phyloP scores from a whole-genome alignment of 2,113 vertebrate genomes.

The Petromus typicus region DNA sequence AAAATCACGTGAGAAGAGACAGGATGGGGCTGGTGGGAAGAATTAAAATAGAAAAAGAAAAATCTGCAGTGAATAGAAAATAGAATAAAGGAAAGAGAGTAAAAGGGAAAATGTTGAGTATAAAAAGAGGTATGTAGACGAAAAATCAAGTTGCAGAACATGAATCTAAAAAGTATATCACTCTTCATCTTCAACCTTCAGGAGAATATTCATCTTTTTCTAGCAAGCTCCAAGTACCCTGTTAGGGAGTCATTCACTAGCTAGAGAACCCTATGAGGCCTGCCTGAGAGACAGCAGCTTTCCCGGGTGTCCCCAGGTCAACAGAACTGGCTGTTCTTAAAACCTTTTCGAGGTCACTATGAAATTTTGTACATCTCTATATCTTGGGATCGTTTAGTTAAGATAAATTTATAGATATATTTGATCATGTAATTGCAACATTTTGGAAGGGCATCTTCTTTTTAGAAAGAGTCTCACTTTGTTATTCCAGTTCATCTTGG shows the following conservation, averaged over 20 bases:
- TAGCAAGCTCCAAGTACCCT: not conserved
- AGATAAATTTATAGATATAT: slow-evolving; percentile 26
- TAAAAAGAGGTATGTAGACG: not conserved
- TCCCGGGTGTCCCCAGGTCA: not conserved
- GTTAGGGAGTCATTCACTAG: not conserved
- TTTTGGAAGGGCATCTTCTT: not conserved
- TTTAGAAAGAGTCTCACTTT: not conserved
- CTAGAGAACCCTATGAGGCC: not conserved
- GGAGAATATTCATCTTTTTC: not conserved
- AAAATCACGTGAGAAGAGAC: not conserved
- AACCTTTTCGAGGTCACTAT: not conserved
- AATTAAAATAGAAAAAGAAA: slow-evolving; percentile 17
- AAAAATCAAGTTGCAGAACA: not conserved
- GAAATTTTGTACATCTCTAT: not conserved
- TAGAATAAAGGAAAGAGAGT: not conserved
- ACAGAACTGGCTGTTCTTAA: not conserved
- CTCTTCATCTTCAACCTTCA: not conserved
- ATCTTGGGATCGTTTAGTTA: not conserved
- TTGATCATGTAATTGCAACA: not conserved
- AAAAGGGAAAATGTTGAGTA: not conserved
- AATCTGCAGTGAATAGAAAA: not conserved
- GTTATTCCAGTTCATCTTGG: not conserved
- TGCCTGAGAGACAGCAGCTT: not conserved
- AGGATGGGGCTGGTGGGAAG: not conserved
- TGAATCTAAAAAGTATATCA: not conserved